Evolutionary conservation across 1,140 invertebrate species (phyloP).

Genomic region (Drosophila mayri): DNA sequence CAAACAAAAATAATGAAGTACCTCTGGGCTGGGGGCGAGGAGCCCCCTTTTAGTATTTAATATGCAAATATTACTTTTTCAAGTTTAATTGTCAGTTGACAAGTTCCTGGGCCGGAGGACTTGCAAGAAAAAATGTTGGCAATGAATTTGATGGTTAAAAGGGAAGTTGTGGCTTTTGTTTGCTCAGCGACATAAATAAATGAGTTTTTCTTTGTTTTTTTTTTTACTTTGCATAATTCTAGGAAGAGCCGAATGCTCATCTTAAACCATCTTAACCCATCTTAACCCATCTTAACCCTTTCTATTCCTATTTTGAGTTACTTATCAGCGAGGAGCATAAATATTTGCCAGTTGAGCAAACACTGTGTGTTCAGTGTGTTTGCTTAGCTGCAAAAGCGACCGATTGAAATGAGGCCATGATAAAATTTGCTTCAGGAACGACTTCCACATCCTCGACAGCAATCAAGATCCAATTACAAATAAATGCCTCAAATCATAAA

Average conservation of each 20-base stretch:
- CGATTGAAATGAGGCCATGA: constrained; percentile 27
- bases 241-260: neutral
- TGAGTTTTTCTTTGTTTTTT: constrained; percentile 19
- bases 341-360: constrained; percentile 39
- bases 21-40: neutral
- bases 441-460: constrained; percentile 19
- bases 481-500: constrained; percentile 43
- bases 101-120: neutral
- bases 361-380: constrained; percentile 49
- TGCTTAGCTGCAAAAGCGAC: constrained; percentile 53
- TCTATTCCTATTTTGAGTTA: constrained; percentile 18
- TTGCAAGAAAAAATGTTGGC: neutral
- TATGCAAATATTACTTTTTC: constrained; percentile 43
- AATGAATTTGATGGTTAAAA: neutral
- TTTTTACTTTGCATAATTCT: neutral
- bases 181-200: constrained; percentile 9
- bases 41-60: neutral
- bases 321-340: constrained; percentile 14
- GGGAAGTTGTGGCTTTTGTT: neutral
- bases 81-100: constrained; percentile 56
- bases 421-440: constrained; percentile 36
- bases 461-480: constrained; percentile 60
- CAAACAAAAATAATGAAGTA: constrained; percentile 12
- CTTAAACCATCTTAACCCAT: neutral
- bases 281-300: neutral